These are phyloP conservation scores for Frieseomelitta varia DNA, from an alignment of 1,140 invertebrate species.

Conservation along the genomic window DNA sequence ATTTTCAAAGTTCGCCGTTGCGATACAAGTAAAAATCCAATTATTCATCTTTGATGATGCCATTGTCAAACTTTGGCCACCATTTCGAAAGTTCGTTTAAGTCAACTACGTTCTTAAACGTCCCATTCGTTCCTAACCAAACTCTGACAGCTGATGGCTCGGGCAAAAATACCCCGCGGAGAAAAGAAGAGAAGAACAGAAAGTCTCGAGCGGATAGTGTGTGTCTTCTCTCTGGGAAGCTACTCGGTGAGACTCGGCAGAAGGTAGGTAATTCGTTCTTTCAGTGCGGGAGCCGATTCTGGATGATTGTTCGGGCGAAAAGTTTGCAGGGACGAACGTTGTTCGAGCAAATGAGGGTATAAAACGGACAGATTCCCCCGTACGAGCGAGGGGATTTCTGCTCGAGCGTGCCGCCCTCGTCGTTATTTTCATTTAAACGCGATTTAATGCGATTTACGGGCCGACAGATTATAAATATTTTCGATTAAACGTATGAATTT, in stretches of 20 bases:
- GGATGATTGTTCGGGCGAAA: background rate
- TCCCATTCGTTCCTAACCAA: background rate
- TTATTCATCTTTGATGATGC: background rate
- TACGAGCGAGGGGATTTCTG: slow-evolving; percentile 1
- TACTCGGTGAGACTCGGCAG: background rate
- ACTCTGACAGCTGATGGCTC: background rate
- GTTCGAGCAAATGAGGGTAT: background rate
- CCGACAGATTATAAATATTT: slow-evolving; percentile 21
- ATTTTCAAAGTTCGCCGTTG: background rate
- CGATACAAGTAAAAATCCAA: background rate
- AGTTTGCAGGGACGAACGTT: background rate
- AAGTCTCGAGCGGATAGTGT: background rate
- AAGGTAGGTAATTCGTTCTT: background rate
- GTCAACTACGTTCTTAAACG: background rate
- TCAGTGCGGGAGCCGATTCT: background rate
- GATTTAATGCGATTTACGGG: slow-evolving; percentile 8
- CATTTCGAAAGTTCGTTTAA: background rate
- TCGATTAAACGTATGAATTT: background rate
- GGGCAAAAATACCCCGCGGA: background rate
- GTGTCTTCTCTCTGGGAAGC: background rate
- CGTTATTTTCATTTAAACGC: slow-evolving; percentile 8
- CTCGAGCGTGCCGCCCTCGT: background rate
- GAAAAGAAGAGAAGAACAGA: background rate
- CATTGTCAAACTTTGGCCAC: background rate
- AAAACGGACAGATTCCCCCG: background rate